phyloP scores from a whole-genome alignment of 2,113 vertebrate species.

The Festucalex cinctus region DNA sequence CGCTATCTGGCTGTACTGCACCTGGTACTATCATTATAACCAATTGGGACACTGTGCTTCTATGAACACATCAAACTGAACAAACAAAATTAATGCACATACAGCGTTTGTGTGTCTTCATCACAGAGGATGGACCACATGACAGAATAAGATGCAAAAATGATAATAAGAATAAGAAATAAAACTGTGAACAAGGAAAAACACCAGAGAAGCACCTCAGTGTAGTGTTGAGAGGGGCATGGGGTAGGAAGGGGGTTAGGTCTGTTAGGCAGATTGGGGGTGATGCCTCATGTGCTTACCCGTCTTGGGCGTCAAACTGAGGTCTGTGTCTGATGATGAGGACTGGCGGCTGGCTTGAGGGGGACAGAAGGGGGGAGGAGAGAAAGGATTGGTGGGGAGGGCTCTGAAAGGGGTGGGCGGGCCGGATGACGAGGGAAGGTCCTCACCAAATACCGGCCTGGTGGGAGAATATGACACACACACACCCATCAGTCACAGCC shows the following conservation, averaged over 20 bases:
- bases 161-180: conserved; percentile 31
- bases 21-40: conserved; percentile 14
- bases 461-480: conserved; percentile 88
- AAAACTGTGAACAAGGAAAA: conserved; percentile 8
- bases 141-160: conserved; percentile 32
- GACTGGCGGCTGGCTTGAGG: conserved; percentile 99
- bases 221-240: conserved; percentile 25
- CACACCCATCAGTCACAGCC: conserved; percentile 64
- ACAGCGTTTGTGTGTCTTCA: conserved; percentile 37
- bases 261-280: not conserved
- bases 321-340: conserved; percentile 99
- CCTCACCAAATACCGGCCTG: conserved; percentile 98
- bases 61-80: conserved; percentile 20
- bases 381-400: conserved; percentile 99
- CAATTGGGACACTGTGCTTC: conserved; percentile 65
- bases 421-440: conserved; percentile 95
- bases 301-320: conserved; percentile 99
- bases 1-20: not conserved
- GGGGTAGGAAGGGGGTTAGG: conserved; percentile 18
- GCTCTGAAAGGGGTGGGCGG: conserved; percentile 99
- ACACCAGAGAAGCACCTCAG: conserved; percentile 55
- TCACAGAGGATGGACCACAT: conserved; percentile 17
- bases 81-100: conserved; percentile 2
- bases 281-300: conserved; percentile 81
- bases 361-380: conserved; percentile 98